Evolutionary conservation across 2,888 invertebrate genomes (phyloP), one percentile per base, ranked within the genome.

Genomic region (Tipula unca): DNA sequence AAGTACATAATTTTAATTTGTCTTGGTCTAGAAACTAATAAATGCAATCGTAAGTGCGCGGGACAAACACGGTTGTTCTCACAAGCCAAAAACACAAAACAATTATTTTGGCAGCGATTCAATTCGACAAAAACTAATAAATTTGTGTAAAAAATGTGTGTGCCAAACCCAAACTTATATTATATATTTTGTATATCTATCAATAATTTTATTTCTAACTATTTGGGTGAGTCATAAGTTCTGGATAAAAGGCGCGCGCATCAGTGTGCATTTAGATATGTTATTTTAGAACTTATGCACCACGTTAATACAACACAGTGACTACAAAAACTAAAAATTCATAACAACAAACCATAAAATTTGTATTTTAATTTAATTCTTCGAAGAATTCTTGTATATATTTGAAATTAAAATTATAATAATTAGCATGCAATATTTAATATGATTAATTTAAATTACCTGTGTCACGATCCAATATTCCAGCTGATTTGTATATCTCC

Each of bases 381-480:
- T 48, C 17, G 48, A 20, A 48, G 1, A 69, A 25, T 25, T 25
- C 10, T 69, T 69, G 10, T 25, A 13, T 69, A n/a, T 48, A 69
- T 69, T 69, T 69, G 20, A 20, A 20, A 69, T 69, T 20, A 3
- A 69, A 69, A 69, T 48, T 17, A 48, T 48, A 25, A 85, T 32
- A 42, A 85, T 48, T 85, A 85, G 85, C 39, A 86, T 25, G 82
- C 82, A 48, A 84, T 87, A 85, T 69, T 85, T 84, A 86, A 86
- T 69, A 82, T 86, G 36, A 86, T 54, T 84, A 36, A 48, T 85
- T 36, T 42, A 69, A 87, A 87, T 87, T 88, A 89, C 89, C 88
- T 87, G 87, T 86, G 87, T 88, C 88, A 85, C 87, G 87, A 84
- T 88, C 88, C 42, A 83, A 35, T 36, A 85, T 85, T 39, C 85